A percentile compares a stretch with the other conserved stretches of the same genome.
Evolutionary conservation across 92 coral and sea anemone genomes (phyloP).

Genomic region (Epizoanthus fatuus): DNA sequence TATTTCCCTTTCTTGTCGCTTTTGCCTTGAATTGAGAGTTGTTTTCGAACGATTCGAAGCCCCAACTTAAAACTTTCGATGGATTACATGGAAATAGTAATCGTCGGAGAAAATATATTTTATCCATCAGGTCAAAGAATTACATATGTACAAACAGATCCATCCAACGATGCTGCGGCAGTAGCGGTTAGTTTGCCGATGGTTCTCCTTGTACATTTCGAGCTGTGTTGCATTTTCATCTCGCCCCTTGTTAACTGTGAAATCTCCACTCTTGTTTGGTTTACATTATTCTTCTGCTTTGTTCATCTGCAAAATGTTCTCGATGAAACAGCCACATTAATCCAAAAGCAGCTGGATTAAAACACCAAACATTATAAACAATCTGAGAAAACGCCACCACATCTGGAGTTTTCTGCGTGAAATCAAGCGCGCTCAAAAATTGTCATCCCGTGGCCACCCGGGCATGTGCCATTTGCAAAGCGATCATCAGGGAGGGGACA

Average conservation of each 20-base stretch:
- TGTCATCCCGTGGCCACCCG: constrained; percentile 16
- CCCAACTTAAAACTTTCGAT: not conserved
- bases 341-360: not conserved
- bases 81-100: not conserved
- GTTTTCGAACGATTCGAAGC: not conserved
- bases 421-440: constrained; percentile 18
- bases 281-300: not conserved
- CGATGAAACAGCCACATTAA: not conserved
- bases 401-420: not conserved
- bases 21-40: not conserved
- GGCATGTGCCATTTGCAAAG: not conserved
- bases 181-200: not conserved
- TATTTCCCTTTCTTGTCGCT: not conserved
- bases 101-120: not conserved
- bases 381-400: not conserved
- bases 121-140: not conserved
- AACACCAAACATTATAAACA: not conserved
- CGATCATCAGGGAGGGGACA: constrained; percentile 7
- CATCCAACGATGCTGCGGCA: not conserved
- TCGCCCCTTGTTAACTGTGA: too few species aligned
- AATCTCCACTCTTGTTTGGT: too few species aligned
- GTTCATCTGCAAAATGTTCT: not conserved
- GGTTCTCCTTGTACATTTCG: constrained; percentile 10
- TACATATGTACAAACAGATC: not conserved
- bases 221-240: not conserved